Evolutionary conservation across 2,888 invertebrate species (phyloP), one percentile per base, ranked within the genome.

Genomic region (Sepioteuthis lessoniana): DNA sequence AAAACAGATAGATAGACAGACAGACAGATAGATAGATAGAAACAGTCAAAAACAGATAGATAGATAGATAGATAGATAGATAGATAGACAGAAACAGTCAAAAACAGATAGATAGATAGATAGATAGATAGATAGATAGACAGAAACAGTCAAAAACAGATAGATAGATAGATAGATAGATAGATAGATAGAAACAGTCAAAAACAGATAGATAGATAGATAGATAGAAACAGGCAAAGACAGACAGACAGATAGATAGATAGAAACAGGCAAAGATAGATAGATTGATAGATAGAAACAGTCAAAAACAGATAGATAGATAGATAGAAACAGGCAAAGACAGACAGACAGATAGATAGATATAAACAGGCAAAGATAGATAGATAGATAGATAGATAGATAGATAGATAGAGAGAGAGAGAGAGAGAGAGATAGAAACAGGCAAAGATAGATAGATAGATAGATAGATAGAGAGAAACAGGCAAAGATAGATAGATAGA

Each of bases 1-100:
- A 2, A 50, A 13, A 50, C 25, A 50, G 50, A 50, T 4, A 50
- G 50, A 50, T 50, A 50, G 50, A 76, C n/a, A 76, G 76, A 76
- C n/a, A 76, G 76, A 76, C n/a, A n/a, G 31, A n/a, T 76, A 76
- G 76, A 76, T 76, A 50, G 50, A 50, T 3, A 25, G 25, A 25
- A 1, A 50, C 5, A 50, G 16, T 7, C 19, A 50, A 2, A 50
- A 13, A 50, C 25, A 50, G 50, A 50, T 4, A 50, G 50, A 50
- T 50, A 50, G 50, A 76, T 76, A 76, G 76, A 76, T 76, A 76
- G 76, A 76, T 76, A n/a, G 31, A n/a, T 76, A 76, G 76, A 76
- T 76, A 76, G 76, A 50, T 50, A 50, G 50, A 50, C 5, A 25
- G 25, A 25, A 1, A 50, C 5, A 50, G 16, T 7, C 19, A 50